Evolutionary conservation across 2,888 invertebrate genomes (phyloP).

Genomic region (Conops quadrifasciatus): DNA sequence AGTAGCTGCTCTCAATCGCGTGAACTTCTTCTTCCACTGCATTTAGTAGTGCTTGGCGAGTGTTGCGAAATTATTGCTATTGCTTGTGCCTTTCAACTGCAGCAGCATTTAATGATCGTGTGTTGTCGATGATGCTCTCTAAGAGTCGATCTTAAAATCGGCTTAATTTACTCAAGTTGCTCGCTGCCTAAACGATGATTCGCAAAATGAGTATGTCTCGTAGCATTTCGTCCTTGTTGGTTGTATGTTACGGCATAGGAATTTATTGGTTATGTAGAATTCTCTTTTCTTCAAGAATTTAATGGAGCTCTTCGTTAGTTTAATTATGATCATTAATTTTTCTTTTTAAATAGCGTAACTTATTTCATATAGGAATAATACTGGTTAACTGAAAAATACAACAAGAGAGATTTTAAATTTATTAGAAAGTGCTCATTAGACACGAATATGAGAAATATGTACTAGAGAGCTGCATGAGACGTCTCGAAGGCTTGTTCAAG

Average conservation of each 20-base stretch:
- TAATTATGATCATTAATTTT: background rate
- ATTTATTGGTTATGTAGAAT: background rate
- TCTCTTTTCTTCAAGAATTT: background rate
- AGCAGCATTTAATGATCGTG: slow-evolving; percentile 43
- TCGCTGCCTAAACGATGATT: background rate
- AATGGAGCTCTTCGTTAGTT: background rate
- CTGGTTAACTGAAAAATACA: slow-evolving; percentile 6
- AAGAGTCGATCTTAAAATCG: slow-evolving; percentile 38
- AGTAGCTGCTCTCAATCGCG: slow-evolving; percentile 79
- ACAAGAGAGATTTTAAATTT: background rate
- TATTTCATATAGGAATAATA: slow-evolving; percentile 15
- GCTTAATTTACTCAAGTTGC: too few species aligned
- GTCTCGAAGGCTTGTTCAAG: too few species aligned
- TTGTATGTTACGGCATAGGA: background rate
- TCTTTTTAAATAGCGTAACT: background rate
- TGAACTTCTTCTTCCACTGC: slow-evolving; percentile 87
- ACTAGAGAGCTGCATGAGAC: too few species aligned
- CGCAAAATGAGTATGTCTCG: background rate
- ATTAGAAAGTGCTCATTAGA: too few species aligned
- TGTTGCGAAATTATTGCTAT: slow-evolving; percentile 52
- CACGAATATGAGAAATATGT: too few species aligned
- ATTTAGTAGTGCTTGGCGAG: slow-evolving; percentile 66
- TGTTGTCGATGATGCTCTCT: slow-evolving; percentile 26
- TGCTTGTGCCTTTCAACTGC: slow-evolving; percentile 45
- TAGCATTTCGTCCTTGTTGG: background rate